Evolutionary conservation across 2,113 vertebrate species (phyloP).

Genomic region (Melanocharis versteri): DNA sequence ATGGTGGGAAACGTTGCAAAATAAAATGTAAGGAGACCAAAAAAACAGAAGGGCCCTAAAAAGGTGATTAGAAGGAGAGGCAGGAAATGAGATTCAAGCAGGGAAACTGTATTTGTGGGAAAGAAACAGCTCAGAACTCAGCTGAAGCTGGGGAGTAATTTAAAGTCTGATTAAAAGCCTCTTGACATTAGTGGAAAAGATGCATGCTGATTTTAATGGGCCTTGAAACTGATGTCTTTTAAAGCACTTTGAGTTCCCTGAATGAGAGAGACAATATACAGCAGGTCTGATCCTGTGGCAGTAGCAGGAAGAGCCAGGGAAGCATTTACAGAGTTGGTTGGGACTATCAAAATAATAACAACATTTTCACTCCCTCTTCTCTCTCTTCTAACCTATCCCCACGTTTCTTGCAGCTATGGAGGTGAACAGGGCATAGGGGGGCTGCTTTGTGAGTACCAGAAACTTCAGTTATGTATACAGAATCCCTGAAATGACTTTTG

Average conservation of each 20-base stretch:
- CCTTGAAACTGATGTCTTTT: constrained; percentile 36
- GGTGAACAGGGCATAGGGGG: background rate
- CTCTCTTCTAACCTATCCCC: background rate
- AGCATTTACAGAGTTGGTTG: background rate
- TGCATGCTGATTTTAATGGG: constrained; percentile 45
- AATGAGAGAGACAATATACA: background rate
- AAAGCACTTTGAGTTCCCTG: background rate
- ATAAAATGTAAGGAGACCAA: background rate
- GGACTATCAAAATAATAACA: background rate
- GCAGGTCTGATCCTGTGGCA: background rate
- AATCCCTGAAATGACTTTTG: background rate
- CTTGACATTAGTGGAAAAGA: constrained; percentile 56
- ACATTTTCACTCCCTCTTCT: background rate
- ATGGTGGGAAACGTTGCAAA: background rate
- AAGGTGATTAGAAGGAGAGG: background rate
- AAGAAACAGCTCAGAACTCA: constrained; percentile 15
- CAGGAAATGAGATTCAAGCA: constrained; percentile 40
- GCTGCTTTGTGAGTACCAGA: background rate
- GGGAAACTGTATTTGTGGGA: background rate
- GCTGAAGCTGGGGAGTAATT: constrained; percentile 27
- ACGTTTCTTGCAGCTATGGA: background rate
- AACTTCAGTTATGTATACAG: background rate
- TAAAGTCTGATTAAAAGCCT: constrained; percentile 56
- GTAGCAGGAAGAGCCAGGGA: background rate
- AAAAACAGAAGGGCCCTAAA: background rate